phyloP scores from a whole-genome alignment of 2,888 invertebrate species.

The Phalera bucephala region DNA sequence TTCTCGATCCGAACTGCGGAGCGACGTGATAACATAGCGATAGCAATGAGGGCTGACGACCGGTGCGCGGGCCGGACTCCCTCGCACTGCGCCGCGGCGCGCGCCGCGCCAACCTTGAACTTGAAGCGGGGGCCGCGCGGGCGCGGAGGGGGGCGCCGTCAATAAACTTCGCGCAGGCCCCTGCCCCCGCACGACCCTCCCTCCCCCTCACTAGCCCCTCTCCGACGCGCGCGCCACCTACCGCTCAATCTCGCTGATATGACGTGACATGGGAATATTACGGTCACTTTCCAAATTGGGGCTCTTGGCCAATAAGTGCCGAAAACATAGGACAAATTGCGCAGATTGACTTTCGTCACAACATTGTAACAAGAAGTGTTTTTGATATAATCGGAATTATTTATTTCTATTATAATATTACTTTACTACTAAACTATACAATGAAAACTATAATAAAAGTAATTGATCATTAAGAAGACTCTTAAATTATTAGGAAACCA shows the following conservation, averaged over 20 bases:
- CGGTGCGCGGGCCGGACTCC: constrained; percentile 82
- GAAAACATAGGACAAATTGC: constrained; percentile 10
- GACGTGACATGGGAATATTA: constrained; percentile 48
- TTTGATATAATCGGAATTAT: neutral
- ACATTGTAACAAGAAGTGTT: no score
- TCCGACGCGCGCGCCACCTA: constrained; percentile 39
- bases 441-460: no score
- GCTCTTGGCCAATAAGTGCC: constrained; percentile 21
- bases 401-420: constrained; percentile 2
- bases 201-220: constrained; percentile 33
- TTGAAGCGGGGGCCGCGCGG: constrained; percentile 70
- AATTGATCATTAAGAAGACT: no score
- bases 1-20: constrained; percentile 62
- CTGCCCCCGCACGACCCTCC: constrained; percentile 62
- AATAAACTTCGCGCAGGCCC: constrained; percentile 79
- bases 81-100: constrained; percentile 83
- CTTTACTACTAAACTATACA: no score
- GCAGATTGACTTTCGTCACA: constrained; percentile 2
- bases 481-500: no score
- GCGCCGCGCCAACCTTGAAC: constrained; percentile 85
- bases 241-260: constrained; percentile 46
- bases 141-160: constrained; percentile 73
- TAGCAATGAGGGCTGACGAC: constrained; percentile 78
- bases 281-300: constrained; percentile 32
- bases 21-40: constrained; percentile 69